phyloP scores from a whole-genome alignment of 2,113 vertebrate genomes.

The Elephantulus edwardii region DNA sequence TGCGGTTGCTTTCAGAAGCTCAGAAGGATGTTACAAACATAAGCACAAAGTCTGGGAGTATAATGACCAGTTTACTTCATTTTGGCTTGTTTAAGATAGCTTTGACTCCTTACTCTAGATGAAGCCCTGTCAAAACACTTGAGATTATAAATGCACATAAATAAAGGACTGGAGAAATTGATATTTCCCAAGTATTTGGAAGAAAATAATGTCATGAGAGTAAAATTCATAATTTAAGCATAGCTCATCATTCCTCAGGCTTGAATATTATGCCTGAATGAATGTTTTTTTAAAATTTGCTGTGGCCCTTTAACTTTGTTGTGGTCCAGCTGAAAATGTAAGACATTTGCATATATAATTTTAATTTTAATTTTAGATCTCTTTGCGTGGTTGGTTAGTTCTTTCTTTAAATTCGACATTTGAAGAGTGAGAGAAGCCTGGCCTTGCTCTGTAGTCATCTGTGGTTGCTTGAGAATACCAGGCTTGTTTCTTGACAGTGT shows the following conservation, averaged over 20 bases:
- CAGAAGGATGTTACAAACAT: constrained; percentile 5
- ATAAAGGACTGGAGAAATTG: constrained; percentile 41
- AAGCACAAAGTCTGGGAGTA: constrained; percentile 4
- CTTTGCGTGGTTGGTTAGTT: neutral
- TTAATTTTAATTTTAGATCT: neutral
- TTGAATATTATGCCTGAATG: neutral
- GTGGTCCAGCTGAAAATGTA: constrained; percentile 18
- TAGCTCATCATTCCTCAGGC: constrained; percentile 25
- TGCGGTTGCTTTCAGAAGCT: constrained; percentile 21
- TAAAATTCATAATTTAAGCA: constrained; percentile 46
- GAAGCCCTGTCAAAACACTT: constrained; percentile 51
- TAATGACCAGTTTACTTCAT: constrained; percentile 52
- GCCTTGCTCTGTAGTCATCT: constrained; percentile 41
- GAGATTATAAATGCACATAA: constrained; percentile 13
- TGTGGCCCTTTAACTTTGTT: no score
- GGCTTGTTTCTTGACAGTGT: neutral
- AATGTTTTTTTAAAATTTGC: neutral
- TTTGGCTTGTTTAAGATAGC: constrained; percentile 49
- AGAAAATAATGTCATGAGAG: constrained; percentile 55
- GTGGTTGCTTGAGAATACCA: neutral
- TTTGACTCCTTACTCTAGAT: constrained; percentile 39
- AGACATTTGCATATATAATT: neutral
- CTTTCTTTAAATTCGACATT: neutral
- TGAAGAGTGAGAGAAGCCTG: neutral
- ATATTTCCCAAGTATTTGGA: constrained; percentile 54